Percentiles rank a stretch among this genome's conserved stretches.
phyloP scores from a whole-genome alignment of 1,140 invertebrate genomes.

The Hestina assimilis region DNA sequence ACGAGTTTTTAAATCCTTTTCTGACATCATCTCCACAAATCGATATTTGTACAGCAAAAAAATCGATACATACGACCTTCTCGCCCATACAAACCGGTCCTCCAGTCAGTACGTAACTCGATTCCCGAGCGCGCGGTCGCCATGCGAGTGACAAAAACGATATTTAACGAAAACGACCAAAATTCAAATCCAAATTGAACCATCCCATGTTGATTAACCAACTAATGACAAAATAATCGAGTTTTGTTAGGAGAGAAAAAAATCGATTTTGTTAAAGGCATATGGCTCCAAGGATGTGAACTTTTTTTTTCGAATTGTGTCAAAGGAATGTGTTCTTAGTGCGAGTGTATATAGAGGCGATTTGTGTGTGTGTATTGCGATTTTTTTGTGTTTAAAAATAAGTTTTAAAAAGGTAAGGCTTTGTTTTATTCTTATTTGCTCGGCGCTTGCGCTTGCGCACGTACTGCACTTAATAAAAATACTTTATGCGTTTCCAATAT shows the following conservation, averaged over 20 bases:
- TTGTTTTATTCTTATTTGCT: constrained; percentile 14
- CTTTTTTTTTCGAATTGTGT: constrained; percentile 32
- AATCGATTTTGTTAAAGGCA: constrained; percentile 35
- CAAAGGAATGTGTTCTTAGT: constrained; percentile 62
- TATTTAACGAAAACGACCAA: constrained; percentile 52
- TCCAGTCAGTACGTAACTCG: constrained; percentile 47
- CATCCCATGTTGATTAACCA: background rate
- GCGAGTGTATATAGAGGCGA: constrained; percentile 30
- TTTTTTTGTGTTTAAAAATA: constrained; percentile 50
- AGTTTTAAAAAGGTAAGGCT: constrained; percentile 54
- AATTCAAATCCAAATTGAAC: constrained; percentile 25
- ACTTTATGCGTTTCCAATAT: no score
- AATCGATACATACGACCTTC: constrained; percentile 47
- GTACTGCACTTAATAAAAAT: no score
- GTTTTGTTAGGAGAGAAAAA: constrained; percentile 27
- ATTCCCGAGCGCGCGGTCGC: constrained; percentile 58
- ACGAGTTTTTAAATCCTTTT: constrained; percentile 48
- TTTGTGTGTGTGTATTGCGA: no score
- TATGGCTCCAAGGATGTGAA: constrained; percentile 62
- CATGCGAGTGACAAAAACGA: constrained; percentile 58
- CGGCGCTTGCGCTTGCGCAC: no score
- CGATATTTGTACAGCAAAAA: constrained; percentile 35
- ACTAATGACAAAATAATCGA: background rate
- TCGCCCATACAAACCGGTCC: constrained; percentile 35
- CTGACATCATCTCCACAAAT: constrained; percentile 47